Evolutionary conservation across 2,888 invertebrate genomes (phyloP), one percentile per base, ranked within the genome.

Genomic region (Drosophila anomelani): DNA sequence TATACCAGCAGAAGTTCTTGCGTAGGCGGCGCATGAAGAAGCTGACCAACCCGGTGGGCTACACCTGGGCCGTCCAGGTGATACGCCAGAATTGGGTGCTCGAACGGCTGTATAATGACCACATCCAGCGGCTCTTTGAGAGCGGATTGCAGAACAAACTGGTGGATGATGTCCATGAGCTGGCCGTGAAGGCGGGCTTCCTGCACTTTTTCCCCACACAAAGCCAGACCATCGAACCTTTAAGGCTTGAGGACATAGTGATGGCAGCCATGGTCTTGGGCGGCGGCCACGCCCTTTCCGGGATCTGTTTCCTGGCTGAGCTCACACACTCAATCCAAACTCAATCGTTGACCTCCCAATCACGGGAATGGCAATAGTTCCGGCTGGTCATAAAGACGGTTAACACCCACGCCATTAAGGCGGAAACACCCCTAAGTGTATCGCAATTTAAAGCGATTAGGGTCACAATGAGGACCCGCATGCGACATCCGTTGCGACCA

Each of bases 371-470:
- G 72, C 79, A 69, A 85, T 85, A 66, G 64, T 66, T 66, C 64
- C 63, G 64, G 63, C 62, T 66, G 64, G 51, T n/a, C 43, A 44
- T 62, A 62, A 78, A 81, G 81, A 83, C 67, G 68, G 73, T 85
- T 67, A 78, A 85, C 85, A 88, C 88, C 85, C 85, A 87, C 76
- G 80, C 85, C 82, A 83, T 81, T 76, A 81, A 78, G 73, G 56
- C 64, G 62, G 67, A 68, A 75, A 78, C 62, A 88, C 77, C 85
- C 86, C 67, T 75, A 74, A 75, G 59, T 64, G 72, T 80, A 68
- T 81, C 81, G 70, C 74, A 80, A 83, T 71, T 81, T 85, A 83
- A 85, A 85, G 81, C 85, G 88, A 86, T 86, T 88, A 88, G 82
- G 85, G 88, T 81, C 88, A 81, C 77, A 77, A 84, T 32, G 63